Evolutionary conservation across 1,140 invertebrate species (phyloP).

Genomic region (Bombus pascuorum): DNA sequence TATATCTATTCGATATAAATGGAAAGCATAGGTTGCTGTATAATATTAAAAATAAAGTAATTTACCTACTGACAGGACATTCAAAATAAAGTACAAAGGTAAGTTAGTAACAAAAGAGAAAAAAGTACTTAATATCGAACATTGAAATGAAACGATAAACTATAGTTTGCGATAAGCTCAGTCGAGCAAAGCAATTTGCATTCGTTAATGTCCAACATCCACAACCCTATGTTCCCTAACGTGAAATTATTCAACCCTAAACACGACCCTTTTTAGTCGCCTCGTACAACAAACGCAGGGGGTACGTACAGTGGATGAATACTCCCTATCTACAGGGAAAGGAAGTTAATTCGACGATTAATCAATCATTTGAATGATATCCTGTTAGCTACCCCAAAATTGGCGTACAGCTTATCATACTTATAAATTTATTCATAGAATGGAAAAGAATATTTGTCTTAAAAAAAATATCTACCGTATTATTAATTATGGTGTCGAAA

Average conservation of each 20-base stretch:
- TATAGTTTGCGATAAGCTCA: not conserved
- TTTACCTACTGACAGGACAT: too few relatives aligned
- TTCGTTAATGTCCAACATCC: not conserved
- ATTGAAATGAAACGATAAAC: too few relatives aligned
- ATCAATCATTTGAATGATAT: conserved; percentile 11
- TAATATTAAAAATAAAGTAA: too few relatives aligned
- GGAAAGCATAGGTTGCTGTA: too few relatives aligned
- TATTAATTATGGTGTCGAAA: too few relatives aligned
- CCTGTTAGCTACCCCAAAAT: not conserved
- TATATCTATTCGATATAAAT: too few relatives aligned
- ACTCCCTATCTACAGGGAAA: not conserved
- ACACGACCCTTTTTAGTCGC: not conserved
- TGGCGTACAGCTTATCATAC: too few relatives aligned
- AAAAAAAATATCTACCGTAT: not conserved
- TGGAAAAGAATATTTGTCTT: not conserved
- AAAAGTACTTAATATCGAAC: not conserved
- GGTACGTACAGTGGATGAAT: not conserved
- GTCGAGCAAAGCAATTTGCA: not conserved
- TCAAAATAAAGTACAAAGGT: too few relatives aligned
- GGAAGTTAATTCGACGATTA: conserved; percentile 28
- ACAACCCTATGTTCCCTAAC: conserved; percentile 1
- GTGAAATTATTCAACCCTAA: conserved; percentile 28
- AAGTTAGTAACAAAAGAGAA: not conserved
- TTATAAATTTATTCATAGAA: not conserved
- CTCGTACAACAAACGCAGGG: not conserved